These are phyloP conservation scores for Psephotus haematonotus DNA, from an alignment of 2,113 vertebrate species.

Conservation along the genomic window DNA sequence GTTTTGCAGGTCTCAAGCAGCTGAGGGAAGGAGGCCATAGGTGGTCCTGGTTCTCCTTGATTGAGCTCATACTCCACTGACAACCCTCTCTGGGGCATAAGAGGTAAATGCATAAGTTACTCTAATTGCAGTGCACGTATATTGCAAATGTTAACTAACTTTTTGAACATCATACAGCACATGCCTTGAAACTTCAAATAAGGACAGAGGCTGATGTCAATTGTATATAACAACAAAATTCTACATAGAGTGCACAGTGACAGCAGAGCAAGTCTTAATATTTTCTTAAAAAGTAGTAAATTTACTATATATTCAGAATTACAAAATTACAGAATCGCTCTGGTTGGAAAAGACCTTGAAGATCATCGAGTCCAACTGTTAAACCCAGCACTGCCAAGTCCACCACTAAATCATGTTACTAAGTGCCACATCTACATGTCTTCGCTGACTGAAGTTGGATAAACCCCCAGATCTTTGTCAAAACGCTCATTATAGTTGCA, in stretches of 20 bases:
- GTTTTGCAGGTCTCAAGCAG: rapidly evolving
- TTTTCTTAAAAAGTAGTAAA: background rate
- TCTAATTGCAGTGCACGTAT: rapidly evolving
- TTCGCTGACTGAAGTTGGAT: background rate
- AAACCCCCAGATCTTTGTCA: background rate
- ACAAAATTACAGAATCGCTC: background rate
- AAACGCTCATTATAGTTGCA: background rate
- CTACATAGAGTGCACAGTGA: background rate
- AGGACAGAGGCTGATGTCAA: background rate
- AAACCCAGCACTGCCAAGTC: background rate
- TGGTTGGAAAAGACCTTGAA: background rate
- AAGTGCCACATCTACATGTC: background rate
- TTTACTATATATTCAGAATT: background rate
- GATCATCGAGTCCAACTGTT: background rate
- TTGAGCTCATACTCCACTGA: rapidly evolving
- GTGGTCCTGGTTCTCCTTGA: background rate
- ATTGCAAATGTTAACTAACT: background rate
- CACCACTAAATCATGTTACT: background rate
- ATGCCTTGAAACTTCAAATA: background rate
- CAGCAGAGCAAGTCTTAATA: background rate
- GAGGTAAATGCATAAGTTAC: background rate
- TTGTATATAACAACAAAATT: background rate
- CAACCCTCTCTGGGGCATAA: background rate
- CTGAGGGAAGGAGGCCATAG: rapidly evolving
- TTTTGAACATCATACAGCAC: rapidly evolving